Conservation (phyloP, 2,888 invertebrate genomes). For the Resseliella maxima region DNA sequence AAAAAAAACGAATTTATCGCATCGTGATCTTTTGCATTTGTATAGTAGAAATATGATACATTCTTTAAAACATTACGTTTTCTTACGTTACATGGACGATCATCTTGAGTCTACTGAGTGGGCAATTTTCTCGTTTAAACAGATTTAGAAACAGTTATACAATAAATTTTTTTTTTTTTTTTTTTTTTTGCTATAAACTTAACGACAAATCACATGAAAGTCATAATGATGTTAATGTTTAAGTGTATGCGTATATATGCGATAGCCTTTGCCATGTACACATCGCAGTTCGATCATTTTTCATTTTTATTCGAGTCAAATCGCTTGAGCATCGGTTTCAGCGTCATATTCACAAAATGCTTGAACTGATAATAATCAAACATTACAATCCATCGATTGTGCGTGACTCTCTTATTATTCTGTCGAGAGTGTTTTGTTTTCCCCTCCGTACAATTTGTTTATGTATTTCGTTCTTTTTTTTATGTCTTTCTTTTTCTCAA, state of each 20-base stretch:
- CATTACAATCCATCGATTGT: conserved; percentile 40
- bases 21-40: neutral
- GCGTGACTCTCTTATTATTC: conserved; percentile 44
- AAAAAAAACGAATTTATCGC: neutral
- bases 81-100: neutral
- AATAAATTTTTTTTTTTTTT: conserved; percentile 2
- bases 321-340: conserved; percentile 9
- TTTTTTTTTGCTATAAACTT: conserved; percentile 20
- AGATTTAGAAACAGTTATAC: conserved; percentile 42
- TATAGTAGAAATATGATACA: conserved; percentile 1
- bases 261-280: conserved; percentile 47
- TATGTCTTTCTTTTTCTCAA: neutral
- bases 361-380: conserved; percentile 33
- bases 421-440: neutral
- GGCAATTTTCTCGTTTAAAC: neutral
- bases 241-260: neutral
- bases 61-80: no score
- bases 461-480: neutral
- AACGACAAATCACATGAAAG: conserved; percentile 12
- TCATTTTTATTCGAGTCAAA: conserved; percentile 21
- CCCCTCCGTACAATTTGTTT: neutral
- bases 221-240: neutral
- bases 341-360: conserved; percentile 12
- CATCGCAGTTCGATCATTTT: conserved; percentile 13
- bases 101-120: neutral